Evolutionary conservation across 2,113 vertebrate genomes (phyloP).

Genomic region (Neodon shergylaensis): DNA sequence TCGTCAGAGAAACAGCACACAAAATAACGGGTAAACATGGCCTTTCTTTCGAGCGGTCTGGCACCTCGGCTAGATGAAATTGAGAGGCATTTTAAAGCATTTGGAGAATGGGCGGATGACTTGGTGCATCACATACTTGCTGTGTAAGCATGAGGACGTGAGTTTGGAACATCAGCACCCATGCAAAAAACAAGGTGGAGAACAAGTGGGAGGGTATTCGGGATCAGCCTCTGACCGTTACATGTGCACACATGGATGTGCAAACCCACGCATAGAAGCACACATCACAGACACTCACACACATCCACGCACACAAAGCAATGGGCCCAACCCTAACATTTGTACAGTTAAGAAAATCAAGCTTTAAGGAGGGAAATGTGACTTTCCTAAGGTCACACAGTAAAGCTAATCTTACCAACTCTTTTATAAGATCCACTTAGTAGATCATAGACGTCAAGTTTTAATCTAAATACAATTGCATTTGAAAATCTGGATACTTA

Average conservation of each 20-base stretch:
- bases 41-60: background rate
- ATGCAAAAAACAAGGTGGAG: background rate
- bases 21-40: background rate
- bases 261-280: no score
- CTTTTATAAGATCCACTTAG: background rate
- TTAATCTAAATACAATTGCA: background rate
- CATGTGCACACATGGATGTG: background rate
- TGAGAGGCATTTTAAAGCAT: constrained; percentile 40
- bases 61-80: background rate
- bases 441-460: background rate
- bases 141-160: background rate
- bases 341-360: constrained; percentile 33
- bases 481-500: background rate
- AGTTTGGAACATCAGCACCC: background rate
- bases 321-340: background rate
- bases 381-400: background rate
- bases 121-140: background rate
- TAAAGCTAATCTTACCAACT: background rate
- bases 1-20: background rate
- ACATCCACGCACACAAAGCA: background rate
- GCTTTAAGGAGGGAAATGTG: background rate
- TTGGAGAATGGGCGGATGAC: background rate
- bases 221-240: background rate
- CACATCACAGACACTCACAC: background rate
- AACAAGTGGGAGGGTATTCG: no score